Evolutionary conservation across 2,113 vertebrate species (phyloP).

Genomic region (Mystacornis crossleyi): DNA sequence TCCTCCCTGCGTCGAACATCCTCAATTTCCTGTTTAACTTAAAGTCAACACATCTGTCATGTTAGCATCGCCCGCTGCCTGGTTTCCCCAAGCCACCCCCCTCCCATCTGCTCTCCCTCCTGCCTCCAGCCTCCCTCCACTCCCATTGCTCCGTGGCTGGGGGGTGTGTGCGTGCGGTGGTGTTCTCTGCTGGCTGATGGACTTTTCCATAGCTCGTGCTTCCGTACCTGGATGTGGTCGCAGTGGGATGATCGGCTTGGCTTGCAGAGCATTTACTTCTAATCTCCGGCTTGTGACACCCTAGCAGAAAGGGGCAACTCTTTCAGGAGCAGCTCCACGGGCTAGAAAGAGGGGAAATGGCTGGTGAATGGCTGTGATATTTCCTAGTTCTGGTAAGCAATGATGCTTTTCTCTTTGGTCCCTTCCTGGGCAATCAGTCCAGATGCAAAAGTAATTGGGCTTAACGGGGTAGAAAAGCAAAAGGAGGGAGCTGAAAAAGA

Average conservation of each 20-base stretch:
- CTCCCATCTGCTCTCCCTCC: conserved; percentile 58
- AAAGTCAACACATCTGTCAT: conserved; percentile 66
- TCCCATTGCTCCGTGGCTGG: neutral
- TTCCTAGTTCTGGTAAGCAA: conserved; percentile 73
- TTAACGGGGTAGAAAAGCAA: neutral
- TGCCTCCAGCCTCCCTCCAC: neutral
- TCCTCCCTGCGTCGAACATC: neutral
- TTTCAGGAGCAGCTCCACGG: conserved; percentile 25
- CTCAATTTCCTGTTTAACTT: conserved; percentile 52
- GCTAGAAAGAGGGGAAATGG: neutral
- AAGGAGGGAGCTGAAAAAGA: neutral
- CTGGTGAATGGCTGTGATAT: conserved; percentile 16
- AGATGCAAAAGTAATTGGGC: neutral
- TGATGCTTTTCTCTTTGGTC: conserved; percentile 22
- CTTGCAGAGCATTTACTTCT: conserved; percentile 76
- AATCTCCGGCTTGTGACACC: conserved; percentile 82
- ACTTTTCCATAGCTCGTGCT: conserved; percentile 59
- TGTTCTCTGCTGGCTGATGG: conserved; percentile 31
- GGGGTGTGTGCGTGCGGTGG: neutral
- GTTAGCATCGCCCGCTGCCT: neutral
- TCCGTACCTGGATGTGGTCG: conserved; percentile 44
- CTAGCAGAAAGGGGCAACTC: conserved; percentile 65
- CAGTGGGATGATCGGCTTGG: conserved; percentile 76
- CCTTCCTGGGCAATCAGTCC: neutral
- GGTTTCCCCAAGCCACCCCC: conserved; percentile 49